Evolutionary conservation across 2,888 invertebrate genomes (phyloP).

Genomic region (Plebejus melissa): DNA sequence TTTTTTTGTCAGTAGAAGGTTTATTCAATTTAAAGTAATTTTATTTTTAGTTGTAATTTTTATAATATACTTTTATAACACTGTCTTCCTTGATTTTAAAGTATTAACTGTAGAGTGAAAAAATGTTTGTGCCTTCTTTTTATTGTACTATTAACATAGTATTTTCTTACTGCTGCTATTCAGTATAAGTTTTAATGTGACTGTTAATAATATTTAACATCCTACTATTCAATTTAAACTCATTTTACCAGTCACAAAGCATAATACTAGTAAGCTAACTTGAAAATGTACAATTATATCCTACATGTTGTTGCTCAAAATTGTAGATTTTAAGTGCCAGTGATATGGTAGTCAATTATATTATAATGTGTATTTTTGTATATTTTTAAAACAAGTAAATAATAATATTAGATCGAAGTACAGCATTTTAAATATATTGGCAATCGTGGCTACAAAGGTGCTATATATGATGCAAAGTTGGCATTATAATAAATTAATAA

Average conservation of each 20-base stretch:
- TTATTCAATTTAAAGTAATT: background rate
- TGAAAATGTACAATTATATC: conserved; percentile 2
- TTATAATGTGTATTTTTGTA: background rate
- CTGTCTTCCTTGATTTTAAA: conserved; percentile 3
- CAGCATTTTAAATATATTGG: background rate
- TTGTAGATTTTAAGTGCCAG: background rate
- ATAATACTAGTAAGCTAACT: background rate
- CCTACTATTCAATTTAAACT: background rate
- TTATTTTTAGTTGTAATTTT: background rate
- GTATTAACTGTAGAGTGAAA: background rate
- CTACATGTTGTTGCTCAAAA: conserved; percentile 21
- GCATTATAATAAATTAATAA: background rate
- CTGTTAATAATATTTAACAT: background rate
- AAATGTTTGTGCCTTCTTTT: background rate
- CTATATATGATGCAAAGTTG: background rate
- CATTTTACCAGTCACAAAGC: background rate
- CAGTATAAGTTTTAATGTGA: background rate
- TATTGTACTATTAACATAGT: conserved; percentile 5
- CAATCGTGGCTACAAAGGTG: background rate
- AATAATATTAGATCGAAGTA: background rate
- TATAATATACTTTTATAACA: background rate
- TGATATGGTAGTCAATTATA: background rate
- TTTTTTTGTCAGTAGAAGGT: background rate
- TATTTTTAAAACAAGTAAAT: background rate
- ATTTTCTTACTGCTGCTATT: background rate